phyloP scores from a whole-genome alignment of 2,797 vertebrate genomes.

The Platalea minor region DNA sequence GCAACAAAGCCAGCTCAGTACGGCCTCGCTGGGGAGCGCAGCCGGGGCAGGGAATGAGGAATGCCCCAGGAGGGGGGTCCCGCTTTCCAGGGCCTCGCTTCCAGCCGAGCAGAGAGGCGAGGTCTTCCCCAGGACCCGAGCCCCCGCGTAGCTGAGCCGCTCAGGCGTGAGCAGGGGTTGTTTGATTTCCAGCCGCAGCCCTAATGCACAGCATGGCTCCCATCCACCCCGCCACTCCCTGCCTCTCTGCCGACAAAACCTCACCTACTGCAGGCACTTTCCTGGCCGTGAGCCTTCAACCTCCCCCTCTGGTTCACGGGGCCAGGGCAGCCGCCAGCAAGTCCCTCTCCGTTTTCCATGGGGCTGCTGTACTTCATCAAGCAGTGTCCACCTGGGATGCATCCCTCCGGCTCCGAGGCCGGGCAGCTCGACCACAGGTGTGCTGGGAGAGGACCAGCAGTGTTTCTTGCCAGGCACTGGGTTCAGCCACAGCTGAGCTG shows the following conservation, averaged over 20 bases:
- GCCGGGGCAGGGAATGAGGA: background rate
- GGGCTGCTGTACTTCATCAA: background rate
- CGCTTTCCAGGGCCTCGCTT: accelerated
- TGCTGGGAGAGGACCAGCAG: background rate
- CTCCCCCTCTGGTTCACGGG: background rate
- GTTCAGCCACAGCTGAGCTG: background rate
- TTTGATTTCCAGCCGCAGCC: background rate
- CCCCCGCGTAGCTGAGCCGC: accelerated
- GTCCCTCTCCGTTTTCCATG: background rate
- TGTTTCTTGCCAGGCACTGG: background rate
- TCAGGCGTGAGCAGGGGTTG: accelerated
- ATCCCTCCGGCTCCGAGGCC: background rate
- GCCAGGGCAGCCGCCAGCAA: background rate
- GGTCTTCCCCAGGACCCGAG: background rate
- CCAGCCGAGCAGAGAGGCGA: background rate
- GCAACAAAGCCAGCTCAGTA: slow-evolving; percentile 1
- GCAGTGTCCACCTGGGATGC: accelerated
- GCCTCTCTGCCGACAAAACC: background rate
- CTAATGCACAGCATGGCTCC: background rate
- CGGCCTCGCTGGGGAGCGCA: accelerated
- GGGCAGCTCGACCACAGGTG: background rate
- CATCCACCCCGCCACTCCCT: accelerated
- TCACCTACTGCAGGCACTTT: background rate
- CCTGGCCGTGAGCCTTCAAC: background rate
- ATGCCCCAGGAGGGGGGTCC: background rate